Percentiles rank a stretch among this genome's conserved stretches.
Conservation (phyloP, 2,797 vertebrate genomes). For the Semotilus atromaculatus region DNA sequence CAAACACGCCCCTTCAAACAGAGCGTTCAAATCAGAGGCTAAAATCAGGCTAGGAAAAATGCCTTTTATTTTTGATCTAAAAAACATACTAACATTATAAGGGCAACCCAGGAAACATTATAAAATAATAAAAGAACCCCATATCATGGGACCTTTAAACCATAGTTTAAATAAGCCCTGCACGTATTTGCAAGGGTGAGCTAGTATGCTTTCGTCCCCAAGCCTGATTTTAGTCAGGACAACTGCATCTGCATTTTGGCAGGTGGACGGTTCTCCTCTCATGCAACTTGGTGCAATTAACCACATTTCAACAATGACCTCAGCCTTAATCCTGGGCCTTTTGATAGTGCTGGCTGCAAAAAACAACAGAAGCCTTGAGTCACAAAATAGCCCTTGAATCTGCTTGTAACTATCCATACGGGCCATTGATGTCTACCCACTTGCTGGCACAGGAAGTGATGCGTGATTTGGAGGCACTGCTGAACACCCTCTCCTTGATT, state of each 20-base stretch:
- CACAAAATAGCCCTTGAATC: constrained; percentile 71
- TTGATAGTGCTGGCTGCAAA: constrained; percentile 65
- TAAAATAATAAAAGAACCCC: too few relatives aligned
- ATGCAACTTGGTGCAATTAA: constrained; percentile 72
- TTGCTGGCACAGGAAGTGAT: constrained; percentile 76
- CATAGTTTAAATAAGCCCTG: constrained; percentile 44
- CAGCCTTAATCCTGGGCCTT: constrained; percentile 54
- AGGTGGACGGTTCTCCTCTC: constrained; percentile 66
- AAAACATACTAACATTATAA: too few relatives aligned
- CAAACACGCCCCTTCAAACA: too few relatives aligned
- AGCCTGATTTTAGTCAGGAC: constrained; percentile 62
- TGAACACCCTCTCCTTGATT: constrained; percentile 72
- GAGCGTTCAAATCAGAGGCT: too few relatives aligned
- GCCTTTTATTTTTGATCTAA: too few relatives aligned
- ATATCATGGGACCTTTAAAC: too few relatives aligned
- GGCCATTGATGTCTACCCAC: constrained; percentile 70
- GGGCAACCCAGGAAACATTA: too few relatives aligned
- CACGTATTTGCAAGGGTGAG: constrained; percentile 54
- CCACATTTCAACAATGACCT: constrained; percentile 69
- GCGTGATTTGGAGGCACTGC: constrained; percentile 75
- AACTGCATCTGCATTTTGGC: constrained; percentile 65
- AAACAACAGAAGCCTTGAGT: constrained; percentile 76
- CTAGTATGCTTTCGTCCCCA: constrained; percentile 56
- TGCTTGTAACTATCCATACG: constrained; percentile 75
- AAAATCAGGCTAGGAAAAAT: too few relatives aligned